Base-by-base conservation (phyloP, 2,888 invertebrate genomes). In the Coleophora flavipennella region DNA sequence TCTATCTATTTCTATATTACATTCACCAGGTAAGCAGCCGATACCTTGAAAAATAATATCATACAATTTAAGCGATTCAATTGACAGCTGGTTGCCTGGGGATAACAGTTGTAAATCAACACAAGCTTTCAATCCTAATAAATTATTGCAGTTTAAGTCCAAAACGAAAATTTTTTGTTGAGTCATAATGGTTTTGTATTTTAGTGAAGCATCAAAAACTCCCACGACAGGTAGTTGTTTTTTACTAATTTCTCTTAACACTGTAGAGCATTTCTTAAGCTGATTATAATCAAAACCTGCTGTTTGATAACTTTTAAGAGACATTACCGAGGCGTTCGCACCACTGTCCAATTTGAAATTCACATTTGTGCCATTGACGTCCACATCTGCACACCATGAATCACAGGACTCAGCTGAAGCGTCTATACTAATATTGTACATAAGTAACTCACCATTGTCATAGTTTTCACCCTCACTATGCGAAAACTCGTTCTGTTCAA, bases 321-420 rank as follows among this genome's bases (percentile, higher is more conserved):
- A 41, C 35, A 41, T 37, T 1, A 41, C 41, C 7, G 34, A 37
- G 6, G 36, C 36, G 8, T 42, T 39, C n/a, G 42, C 42, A 3
- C 42, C 39, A 11, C 39, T 42, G 13, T 42, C 42, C 13, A 42
- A 33, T 11, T 42, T 42, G 27, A 42, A 42, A 4, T 38, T 27
- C 6, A 38, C 20, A 13, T 38, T 13, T 10, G 33, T 33, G 10
- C 33, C 27, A 4, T 38, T 25, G 13, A 38, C 33, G 11, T 13
- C 12, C 3, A 38, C n/a, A 11, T 10, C 28, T n/a, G 2, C 33
- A 14, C 28, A 14, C 38, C 38, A 38, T 2, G 38, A 38, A 8
- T 27, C 12, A 9, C 33, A 11, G 4, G 13, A 33, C 7, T 28
- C 33, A 20, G 28, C 20, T 9, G 29, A 33, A n/a, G 38, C 27